phyloP scores from a whole-genome alignment of 2,113 vertebrate species.

The Apteryx mantelli region DNA sequence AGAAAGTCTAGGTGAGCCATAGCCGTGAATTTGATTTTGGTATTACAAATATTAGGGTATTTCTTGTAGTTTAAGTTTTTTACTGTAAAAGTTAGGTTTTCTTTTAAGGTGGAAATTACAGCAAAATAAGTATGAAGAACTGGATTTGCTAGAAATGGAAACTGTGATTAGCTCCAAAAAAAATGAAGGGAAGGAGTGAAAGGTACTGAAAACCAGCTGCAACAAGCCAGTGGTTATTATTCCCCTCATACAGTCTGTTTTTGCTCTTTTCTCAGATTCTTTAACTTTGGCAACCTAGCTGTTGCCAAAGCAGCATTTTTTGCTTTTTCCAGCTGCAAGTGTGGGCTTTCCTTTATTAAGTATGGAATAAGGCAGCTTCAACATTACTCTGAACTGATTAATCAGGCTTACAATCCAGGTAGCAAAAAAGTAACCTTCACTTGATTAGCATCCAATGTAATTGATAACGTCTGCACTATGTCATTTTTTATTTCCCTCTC shows the following conservation, averaged over 20 bases:
- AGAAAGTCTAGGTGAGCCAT: background rate
- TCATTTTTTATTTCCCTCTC: background rate
- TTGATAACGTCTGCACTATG: background rate
- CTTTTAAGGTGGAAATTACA: background rate
- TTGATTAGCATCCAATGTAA: background rate
- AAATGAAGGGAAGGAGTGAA: background rate
- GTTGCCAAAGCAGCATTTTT: background rate
- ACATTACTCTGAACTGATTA: background rate
- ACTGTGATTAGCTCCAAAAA: background rate
- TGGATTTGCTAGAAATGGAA: background rate
- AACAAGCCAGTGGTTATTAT: background rate
- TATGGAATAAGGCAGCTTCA: background rate
- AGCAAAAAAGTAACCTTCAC: background rate
- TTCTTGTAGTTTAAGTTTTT: background rate
- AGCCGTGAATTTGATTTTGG: background rate
- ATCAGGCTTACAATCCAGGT: background rate
- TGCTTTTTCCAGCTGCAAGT: background rate
- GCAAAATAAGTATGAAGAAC: background rate
- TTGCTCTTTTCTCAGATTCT: background rate
- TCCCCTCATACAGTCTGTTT: accelerated
- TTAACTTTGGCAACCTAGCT: background rate
- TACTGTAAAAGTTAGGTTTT: background rate
- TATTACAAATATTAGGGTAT: background rate
- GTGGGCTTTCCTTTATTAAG: background rate
- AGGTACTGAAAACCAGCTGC: background rate